These are phyloP conservation scores for Hydrozoanthus gracilis DNA, from an alignment of 92 coral and sea anemone species.

Conservation along the genomic window DNA sequence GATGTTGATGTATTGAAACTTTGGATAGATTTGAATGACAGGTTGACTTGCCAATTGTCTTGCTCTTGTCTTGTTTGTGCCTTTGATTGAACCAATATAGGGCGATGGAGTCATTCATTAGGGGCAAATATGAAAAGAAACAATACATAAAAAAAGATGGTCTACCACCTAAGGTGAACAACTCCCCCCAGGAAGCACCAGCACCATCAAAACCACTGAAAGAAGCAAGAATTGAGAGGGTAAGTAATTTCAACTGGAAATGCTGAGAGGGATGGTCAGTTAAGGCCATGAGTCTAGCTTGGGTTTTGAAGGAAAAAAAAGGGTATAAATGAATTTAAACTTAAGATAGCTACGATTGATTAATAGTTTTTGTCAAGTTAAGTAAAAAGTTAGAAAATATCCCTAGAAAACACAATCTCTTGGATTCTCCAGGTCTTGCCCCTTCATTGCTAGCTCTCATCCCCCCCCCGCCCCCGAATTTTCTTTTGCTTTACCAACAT, in stretches of 20 bases:
- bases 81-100: slow-evolving; percentile 48
- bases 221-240: slow-evolving; percentile 51
- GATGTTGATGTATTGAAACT: neutral
- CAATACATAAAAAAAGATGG: slow-evolving; percentile 91
- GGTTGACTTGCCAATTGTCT: neutral
- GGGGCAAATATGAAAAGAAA: slow-evolving; percentile 94
- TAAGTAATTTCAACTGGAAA: neutral
- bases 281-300: too few species aligned
- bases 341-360: too few species aligned
- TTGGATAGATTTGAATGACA: slow-evolving; percentile 43
- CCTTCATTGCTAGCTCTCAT: neutral
- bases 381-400: too few species aligned
- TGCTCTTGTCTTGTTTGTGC: slow-evolving; percentile 29
- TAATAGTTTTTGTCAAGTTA: too few species aligned
- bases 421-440: neutral
- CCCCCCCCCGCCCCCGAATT: neutral
- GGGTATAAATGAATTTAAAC: too few species aligned
- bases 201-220: slow-evolving; percentile 41
- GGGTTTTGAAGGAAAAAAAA: neutral
- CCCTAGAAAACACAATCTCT: too few species aligned
- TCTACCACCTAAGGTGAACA: slow-evolving; percentile 69
- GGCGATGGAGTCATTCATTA: slow-evolving; percentile 87
- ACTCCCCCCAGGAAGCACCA: slow-evolving; percentile 35
- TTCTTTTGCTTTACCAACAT: neutral
- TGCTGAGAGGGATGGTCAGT: too few species aligned